These are phyloP conservation scores for Kryptolebias ocellatus DNA, from an alignment of 2,797 vertebrate genomes.

Conservation along the genomic window DNA sequence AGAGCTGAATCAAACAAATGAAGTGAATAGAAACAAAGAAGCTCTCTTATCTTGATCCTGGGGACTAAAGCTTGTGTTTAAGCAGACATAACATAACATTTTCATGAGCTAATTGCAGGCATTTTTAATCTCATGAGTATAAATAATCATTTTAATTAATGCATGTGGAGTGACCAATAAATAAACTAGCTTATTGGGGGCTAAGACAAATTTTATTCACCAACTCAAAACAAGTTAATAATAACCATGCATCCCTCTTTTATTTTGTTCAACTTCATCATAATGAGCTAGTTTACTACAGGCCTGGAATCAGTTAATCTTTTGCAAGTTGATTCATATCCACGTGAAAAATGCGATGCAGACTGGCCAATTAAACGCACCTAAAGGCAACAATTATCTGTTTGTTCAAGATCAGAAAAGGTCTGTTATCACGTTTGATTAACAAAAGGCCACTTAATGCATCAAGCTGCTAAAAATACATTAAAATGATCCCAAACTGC, in stretches of 20 bases:
- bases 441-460: constrained; percentile 11
- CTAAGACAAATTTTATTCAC: constrained; percentile 22
- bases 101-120: constrained; percentile 41
- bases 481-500: background rate
- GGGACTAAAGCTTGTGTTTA: constrained; percentile 24
- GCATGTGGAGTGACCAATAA: constrained; percentile 16
- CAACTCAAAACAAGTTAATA: constrained; percentile 1
- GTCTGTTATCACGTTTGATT: background rate
- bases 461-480: background rate
- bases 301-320: background rate
- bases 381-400: background rate
- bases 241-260: background rate
- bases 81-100: constrained; percentile 15
- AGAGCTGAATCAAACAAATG: constrained; percentile 57
- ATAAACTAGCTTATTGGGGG: background rate
- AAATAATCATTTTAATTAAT: constrained; percentile 18
- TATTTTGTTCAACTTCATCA: background rate
- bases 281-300: background rate
- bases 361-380: background rate
- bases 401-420: background rate
- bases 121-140: constrained; percentile 17
- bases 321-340: background rate
- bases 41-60: constrained; percentile 14
- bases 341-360: background rate
- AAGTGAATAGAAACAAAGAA: constrained; percentile 55